A percentile compares a stretch with the other conserved stretches of the same genome.
Conservation (phyloP, 2,888 invertebrate species). For the Drosophila gaucha region DNA sequence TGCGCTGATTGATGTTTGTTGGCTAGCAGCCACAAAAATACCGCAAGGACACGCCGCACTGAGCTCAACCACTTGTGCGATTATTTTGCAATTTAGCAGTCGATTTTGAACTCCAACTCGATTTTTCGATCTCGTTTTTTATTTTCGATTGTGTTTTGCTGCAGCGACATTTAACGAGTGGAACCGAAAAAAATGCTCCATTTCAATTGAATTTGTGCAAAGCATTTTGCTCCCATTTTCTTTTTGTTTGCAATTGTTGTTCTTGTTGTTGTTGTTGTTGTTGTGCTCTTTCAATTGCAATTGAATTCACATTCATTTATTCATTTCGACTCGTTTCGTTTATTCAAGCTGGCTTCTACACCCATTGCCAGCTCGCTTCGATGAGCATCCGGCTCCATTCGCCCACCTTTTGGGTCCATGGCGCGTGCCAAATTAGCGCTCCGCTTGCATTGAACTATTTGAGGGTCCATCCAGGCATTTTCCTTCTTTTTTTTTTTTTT, state of each 20-base stretch:
- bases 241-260: constrained; percentile 12
- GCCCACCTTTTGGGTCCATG: constrained; percentile 42
- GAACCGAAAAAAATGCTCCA: constrained; percentile 27
- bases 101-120: constrained; percentile 29
- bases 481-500: constrained; percentile 1
- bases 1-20: constrained; percentile 69
- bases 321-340: constrained; percentile 57
- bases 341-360: constrained; percentile 34
- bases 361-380: constrained; percentile 36
- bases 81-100: constrained; percentile 78
- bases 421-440: constrained; percentile 79
- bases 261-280: not conserved
- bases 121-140: constrained; percentile 35
- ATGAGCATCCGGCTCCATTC: constrained; percentile 35
- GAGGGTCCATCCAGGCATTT: constrained; percentile 21
- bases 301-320: constrained; percentile 77
- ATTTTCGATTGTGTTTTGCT: constrained; percentile 13
- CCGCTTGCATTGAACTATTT: constrained; percentile 71
- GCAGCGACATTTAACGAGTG: constrained; percentile 61
- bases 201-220: constrained; percentile 69
- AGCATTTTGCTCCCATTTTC: constrained; percentile 39
- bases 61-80: constrained; percentile 75
- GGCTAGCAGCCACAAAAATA: constrained; percentile 68
- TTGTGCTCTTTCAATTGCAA: constrained; percentile 68
- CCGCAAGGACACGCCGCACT: constrained; percentile 40